Percentiles rank a stretch among this genome's conserved stretches.
Conservation (phyloP, 2,797 vertebrate species). For the Liasis olivaceus region DNA sequence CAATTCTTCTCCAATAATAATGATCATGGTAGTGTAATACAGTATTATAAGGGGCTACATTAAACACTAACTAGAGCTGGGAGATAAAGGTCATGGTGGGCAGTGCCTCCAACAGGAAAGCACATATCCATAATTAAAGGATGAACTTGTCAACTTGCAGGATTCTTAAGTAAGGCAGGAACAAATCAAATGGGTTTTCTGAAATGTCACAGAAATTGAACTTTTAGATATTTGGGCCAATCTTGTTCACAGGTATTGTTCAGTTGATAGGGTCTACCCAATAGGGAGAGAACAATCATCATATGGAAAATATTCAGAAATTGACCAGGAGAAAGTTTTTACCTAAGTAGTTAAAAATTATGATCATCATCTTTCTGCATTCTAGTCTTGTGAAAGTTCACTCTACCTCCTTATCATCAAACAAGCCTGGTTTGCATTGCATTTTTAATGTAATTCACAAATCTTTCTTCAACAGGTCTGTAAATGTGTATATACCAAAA, state of each 20-base stretch:
- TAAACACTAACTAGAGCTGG: neutral
- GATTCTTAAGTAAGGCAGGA: neutral
- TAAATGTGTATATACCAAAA: slow-evolving; percentile 67
- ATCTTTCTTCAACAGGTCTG: slow-evolving; percentile 51
- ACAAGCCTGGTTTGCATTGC: neutral
- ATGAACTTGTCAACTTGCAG: neutral
- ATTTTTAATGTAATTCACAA: neutral
- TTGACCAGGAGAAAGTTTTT: neutral
- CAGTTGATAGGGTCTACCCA: neutral
- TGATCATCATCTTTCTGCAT: neutral
- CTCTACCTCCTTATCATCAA: neutral
- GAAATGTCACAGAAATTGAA: neutral
- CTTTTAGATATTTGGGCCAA: neutral
- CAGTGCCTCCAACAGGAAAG: neutral
- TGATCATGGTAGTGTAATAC: neutral
- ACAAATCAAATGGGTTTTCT: neutral
- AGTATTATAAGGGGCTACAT: neutral
- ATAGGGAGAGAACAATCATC: neutral
- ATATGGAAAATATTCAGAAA: neutral
- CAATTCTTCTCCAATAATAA: neutral
- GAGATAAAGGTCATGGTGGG: neutral
- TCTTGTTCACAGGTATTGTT: neutral
- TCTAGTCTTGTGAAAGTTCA: neutral
- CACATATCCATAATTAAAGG: neutral
- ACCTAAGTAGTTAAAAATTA: neutral